phyloP scores from a whole-genome alignment of 2,888 invertebrate species.

The Trichacis sp. region DNA sequence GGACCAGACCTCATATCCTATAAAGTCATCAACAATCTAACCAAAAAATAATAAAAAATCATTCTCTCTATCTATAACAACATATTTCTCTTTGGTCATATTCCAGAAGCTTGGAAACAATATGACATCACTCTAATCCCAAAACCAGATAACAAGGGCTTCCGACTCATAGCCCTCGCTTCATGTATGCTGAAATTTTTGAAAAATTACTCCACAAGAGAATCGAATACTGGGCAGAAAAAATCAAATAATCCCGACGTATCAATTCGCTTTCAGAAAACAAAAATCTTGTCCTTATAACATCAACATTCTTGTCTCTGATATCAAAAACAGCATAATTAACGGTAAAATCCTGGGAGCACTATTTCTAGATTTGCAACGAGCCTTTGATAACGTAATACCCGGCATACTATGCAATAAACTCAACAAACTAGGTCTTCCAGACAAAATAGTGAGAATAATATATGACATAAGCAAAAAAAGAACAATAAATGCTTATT shows the following conservation, averaged over 20 bases:
- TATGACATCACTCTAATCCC: too few relatives aligned
- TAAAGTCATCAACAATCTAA: background rate
- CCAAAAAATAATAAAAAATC: background rate
- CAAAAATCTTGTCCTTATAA: background rate
- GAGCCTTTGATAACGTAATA: slow-evolving; percentile 17
- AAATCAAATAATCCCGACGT: background rate
- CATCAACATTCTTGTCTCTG: background rate
- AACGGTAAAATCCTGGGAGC: background rate
- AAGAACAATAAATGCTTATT: background rate
- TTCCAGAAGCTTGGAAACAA: too few relatives aligned
- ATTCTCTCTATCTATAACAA: background rate
- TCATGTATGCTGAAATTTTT: background rate
- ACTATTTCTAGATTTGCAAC: slow-evolving; percentile 6
- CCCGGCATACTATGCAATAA: background rate
- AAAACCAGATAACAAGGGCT: background rate
- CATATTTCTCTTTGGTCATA: background rate
- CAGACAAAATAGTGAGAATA: background rate
- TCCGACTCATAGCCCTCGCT: background rate
- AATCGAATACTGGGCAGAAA: background rate
- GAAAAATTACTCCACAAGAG: background rate
- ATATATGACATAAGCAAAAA: background rate
- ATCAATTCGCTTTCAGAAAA: slow-evolving; percentile 4
- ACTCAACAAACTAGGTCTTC: background rate
- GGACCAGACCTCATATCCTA: background rate
- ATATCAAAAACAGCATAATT: background rate